These are phyloP conservation scores for Drymodes brunneopygia DNA, from an alignment of 2,113 vertebrate species.

Conservation along the genomic window DNA sequence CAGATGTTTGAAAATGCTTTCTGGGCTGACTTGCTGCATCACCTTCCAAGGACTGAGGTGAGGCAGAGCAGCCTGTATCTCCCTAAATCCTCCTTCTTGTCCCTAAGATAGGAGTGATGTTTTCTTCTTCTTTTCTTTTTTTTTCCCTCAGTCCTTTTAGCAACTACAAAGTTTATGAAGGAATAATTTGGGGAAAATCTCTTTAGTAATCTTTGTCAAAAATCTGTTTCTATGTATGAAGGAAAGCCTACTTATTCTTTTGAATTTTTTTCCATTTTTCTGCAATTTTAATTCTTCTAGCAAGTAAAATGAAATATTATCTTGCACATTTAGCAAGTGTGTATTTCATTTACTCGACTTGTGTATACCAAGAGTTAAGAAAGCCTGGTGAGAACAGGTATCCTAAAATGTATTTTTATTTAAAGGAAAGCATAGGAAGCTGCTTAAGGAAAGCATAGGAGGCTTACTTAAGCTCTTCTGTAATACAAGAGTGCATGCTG, in stretches of 20 bases:
- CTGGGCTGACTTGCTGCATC: not conserved
- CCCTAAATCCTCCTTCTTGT: not conserved
- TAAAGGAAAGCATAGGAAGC: not conserved
- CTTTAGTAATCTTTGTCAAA: not conserved
- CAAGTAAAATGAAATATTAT: not conserved
- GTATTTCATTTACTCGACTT: not conserved
- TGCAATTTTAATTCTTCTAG: not conserved
- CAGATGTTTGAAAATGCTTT: not conserved
- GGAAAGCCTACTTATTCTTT: not conserved
- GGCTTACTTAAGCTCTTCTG: not conserved
- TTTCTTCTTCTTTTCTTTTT: not conserved
- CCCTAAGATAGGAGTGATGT: not conserved
- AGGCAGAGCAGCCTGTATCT: not conserved
- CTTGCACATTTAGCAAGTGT: not conserved
- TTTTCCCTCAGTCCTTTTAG: not conserved
- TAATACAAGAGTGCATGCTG: not conserved
- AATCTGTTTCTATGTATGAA: not conserved
- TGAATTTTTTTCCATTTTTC: not conserved
- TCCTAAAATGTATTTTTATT: not conserved
- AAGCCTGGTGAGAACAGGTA: not conserved
- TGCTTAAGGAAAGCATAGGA: not conserved
- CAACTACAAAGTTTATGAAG: not conserved
- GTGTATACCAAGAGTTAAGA: not conserved
- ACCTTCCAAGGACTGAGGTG: not conserved
- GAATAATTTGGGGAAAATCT: not conserved